Evolutionary conservation across 2,113 vertebrate genomes (phyloP).

Genomic region (Neolamprologus hecqui): DNA sequence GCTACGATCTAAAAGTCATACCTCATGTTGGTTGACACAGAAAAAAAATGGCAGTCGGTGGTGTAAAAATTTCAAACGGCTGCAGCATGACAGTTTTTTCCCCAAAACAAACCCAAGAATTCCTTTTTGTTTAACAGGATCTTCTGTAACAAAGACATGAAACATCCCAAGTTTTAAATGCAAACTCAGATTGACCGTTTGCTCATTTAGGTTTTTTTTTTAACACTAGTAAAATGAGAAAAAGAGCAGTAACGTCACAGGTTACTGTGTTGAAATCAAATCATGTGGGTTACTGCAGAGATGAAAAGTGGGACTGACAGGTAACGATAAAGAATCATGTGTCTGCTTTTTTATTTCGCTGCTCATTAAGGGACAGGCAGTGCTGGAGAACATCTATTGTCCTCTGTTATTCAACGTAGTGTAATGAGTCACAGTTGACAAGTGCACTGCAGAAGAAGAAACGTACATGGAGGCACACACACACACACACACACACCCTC

Average conservation of each 20-base stretch:
- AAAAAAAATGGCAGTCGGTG: not conserved
- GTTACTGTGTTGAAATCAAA: not conserved
- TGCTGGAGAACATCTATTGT: not conserved
- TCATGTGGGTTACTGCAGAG: not conserved
- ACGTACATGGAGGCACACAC: not conserved
- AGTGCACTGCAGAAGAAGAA: not conserved
- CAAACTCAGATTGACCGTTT: not conserved
- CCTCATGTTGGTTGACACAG: not conserved
- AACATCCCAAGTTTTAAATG: not conserved
- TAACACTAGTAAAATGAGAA: not conserved
- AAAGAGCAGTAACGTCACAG: not conserved
- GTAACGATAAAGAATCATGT: not conserved
- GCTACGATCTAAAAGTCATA: not conserved
- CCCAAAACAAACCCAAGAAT: not conserved
- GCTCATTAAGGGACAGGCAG: not conserved
- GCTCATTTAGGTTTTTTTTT: not conserved
- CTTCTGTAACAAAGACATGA: not conserved
- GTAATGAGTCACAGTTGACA: conserved; percentile 42
- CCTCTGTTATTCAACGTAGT: conserved; percentile 16
- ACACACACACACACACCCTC: not conserved
- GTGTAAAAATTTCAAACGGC: not conserved
- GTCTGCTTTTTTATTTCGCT: not conserved
- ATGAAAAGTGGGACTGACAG: not conserved
- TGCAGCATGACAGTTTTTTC: not conserved
- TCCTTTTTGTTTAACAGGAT: not conserved